Evolutionary conservation across 2,888 invertebrate species (phyloP).

Genomic region (Sinohyriopsis cumingii): DNA sequence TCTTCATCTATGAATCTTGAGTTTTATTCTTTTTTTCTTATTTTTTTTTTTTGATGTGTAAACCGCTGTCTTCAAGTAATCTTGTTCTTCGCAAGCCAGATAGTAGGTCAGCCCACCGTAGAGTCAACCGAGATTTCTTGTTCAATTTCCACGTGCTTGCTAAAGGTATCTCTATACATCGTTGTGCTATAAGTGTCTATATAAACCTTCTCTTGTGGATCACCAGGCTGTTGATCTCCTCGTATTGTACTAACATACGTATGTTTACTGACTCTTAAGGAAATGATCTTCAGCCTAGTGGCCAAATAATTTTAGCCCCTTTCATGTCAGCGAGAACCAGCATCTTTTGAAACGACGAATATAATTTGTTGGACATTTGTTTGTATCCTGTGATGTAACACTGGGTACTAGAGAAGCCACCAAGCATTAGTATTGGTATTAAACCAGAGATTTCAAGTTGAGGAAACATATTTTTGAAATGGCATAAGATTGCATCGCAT

Average conservation of each 20-base stretch:
- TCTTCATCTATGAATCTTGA: constrained; percentile 20
- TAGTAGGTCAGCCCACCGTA: not conserved
- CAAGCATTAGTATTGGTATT: constrained; percentile 24
- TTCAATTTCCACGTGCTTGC: constrained; percentile 17
- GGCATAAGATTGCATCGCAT: constrained; percentile 4
- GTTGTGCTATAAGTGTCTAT: constrained; percentile 5
- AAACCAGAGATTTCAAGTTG: constrained; percentile 6
- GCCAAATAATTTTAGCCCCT: constrained; percentile 29
- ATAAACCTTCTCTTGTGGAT: constrained; percentile 5
- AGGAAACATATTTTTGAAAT: constrained; percentile 7
- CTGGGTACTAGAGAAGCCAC: constrained; percentile 26
- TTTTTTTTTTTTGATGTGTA: constrained; percentile 20
- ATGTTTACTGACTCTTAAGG: constrained; percentile 16
- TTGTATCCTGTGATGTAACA: constrained; percentile 15
- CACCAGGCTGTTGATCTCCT: not conserved
- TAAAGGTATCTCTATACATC: constrained; percentile 7
- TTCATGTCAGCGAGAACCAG: constrained; percentile 24
- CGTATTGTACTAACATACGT: constrained; percentile 22
- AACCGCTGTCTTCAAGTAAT: constrained; percentile 8
- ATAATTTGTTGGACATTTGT: constrained; percentile 11
- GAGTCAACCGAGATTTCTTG: constrained; percentile 10
- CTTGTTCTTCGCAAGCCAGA: not conserved
- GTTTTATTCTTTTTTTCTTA: accelerated
- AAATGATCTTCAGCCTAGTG: constrained; percentile 17
- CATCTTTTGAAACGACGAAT: constrained; percentile 24